Evolutionary conservation across 2,888 invertebrate species (phyloP).

Genomic region (Synergus umbraculus): DNA sequence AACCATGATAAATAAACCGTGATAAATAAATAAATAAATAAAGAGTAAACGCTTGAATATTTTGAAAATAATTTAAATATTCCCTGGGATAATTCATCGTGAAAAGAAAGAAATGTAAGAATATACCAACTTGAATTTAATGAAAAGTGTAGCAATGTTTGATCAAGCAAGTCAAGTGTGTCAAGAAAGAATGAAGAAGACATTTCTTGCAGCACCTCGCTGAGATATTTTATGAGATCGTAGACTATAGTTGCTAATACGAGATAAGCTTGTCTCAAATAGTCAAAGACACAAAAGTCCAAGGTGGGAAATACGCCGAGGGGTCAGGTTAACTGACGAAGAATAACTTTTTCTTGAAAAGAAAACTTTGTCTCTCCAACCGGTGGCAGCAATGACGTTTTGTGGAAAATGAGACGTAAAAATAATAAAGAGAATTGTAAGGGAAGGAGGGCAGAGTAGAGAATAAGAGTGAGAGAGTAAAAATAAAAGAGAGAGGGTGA

Average conservation of each 20-base stretch:
- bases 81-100: too few species aligned
- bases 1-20: too few species aligned
- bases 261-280: neutral
- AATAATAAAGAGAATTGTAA: constrained; percentile 36
- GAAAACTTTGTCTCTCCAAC: constrained; percentile 2
- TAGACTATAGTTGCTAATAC: constrained; percentile 20
- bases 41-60: too few species aligned
- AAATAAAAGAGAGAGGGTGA: neutral
- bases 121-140: neutral
- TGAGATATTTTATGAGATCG: constrained; percentile 11
- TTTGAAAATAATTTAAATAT: too few species aligned
- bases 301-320: constrained; percentile 18
- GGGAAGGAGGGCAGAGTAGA: constrained; percentile 6
- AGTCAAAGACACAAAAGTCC: constrained; percentile 1
- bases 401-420: constrained; percentile 49
- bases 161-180: constrained; percentile 13
- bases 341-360: constrained; percentile 35
- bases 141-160: constrained; percentile 1
- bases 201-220: constrained; percentile 1
- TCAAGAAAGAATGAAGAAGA: constrained; percentile 10
- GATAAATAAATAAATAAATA: too few species aligned
- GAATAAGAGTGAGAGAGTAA: neutral
- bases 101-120: neutral
- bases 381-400: constrained; percentile 27
- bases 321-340: constrained; percentile 15